Conservation (phyloP, 2,888 invertebrate genomes). For the Caradrina clavipalpis region DNA sequence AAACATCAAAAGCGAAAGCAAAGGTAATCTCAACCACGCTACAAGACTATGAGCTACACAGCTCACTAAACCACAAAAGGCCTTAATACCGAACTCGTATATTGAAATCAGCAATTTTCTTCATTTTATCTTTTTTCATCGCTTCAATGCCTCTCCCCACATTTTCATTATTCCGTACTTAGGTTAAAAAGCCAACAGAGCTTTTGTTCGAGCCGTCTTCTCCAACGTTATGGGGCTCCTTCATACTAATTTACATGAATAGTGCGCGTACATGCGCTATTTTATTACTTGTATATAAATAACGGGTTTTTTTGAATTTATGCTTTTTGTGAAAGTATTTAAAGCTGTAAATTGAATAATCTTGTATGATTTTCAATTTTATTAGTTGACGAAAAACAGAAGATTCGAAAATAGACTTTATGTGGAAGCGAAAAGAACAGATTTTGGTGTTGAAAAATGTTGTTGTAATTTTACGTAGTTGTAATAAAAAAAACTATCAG, state of each 20-base stretch:
- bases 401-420: neutral
- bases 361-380: neutral
- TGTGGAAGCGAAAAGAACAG: neutral
- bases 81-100: slow-evolving; percentile 47
- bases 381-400: neutral
- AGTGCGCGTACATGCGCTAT: slow-evolving; percentile 71
- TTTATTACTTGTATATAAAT: slow-evolving; percentile 61
- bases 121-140: slow-evolving; percentile 63
- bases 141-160: slow-evolving; percentile 67
- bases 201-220: slow-evolving; percentile 76
- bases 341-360: neutral
- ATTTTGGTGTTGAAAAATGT: neutral
- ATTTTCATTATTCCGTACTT: slow-evolving; percentile 80
- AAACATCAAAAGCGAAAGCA: neutral
- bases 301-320: slow-evolving; percentile 14
- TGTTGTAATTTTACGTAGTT: neutral
- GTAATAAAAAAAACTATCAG: no score
- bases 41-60: neutral
- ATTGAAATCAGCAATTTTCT: slow-evolving; percentile 65
- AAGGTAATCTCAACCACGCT: neutral
- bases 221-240: slow-evolving; percentile 71
- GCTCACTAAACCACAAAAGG: slow-evolving; percentile 37
- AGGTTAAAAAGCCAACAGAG: slow-evolving; percentile 75
- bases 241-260: slow-evolving; percentile 82
- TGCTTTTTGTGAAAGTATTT: neutral